Base-by-base conservation (phyloP, 1,140 invertebrate genomes). In the Armadillidium nasatum region DNA sequence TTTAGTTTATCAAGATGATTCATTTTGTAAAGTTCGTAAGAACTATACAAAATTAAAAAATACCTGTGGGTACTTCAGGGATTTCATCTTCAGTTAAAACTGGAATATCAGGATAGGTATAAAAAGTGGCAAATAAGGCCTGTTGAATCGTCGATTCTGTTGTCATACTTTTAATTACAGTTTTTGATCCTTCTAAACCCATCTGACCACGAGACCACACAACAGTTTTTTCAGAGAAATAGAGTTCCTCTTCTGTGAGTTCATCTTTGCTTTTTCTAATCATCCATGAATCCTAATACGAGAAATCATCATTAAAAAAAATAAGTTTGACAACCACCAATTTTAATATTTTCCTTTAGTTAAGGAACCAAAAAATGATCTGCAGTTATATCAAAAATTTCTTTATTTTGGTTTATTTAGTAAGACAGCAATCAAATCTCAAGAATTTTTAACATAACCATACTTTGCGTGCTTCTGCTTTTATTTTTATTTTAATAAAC, bases 71-170 rank as follows among this genome's bases (percentile, higher is more conserved):
- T 70, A 78, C 76, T 79, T 83, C 82, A 76, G 79, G 54, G n/a
- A 77, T 19, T 71, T 67, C 71, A 71, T 78, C 80, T 79, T 70
- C 81, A 70, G 75, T 79, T 73, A 54, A 79, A 54, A 54, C 71
- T 71, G 69, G 78, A 21, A 74, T 74, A 76, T 82, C 78, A 43
- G 88, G 88, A 79, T 86, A 85, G 1, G 87, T 85, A 81, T 89
- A 87, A 84, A 92, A 94, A 66, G 88, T 89, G 82, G 90, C 91
- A 88, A 94, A 96, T 7, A 92, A 84, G 3, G 93, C 94, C 86
- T 94, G 91, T 83, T 91, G 89, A 23, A 97, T 91, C 44, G 90
- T 88, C 45, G 89, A 88, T 78, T 94, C 91, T 81, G 91, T 89
- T 6, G 93, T 95, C 83, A 93, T 96, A 69, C 90, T 90, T 80